These are phyloP conservation scores for Odontamblyopus lacepedii DNA, from an alignment of 2,797 vertebrate genomes.

Conservation along the genomic window DNA sequence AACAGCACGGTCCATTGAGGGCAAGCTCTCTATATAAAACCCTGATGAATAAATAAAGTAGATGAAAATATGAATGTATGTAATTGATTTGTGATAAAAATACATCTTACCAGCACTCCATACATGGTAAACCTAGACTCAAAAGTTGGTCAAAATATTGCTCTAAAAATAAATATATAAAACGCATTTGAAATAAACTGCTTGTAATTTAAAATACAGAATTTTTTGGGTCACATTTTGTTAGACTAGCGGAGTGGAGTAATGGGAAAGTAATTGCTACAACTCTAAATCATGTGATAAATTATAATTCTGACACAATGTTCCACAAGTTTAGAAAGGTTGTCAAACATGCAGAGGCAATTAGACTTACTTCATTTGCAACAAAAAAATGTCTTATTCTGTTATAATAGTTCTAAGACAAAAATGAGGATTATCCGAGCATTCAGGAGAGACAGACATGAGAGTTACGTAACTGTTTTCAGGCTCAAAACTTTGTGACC, in stretches of 20 bases:
- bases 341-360: background rate
- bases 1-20: no score
- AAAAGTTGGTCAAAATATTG: background rate
- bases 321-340: background rate
- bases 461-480: no score
- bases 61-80: no score
- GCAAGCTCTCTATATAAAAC: no score
- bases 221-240: no score
- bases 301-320: background rate
- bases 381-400: background rate
- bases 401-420: background rate
- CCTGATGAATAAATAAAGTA: no score
- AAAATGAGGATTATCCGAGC: background rate
- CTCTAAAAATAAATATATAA: no score
- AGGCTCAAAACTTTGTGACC: background rate
- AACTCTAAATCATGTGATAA: background rate
- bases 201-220: no score
- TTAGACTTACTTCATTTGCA: background rate
- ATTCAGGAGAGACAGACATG: background rate
- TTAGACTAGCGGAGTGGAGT: background rate
- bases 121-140: background rate
- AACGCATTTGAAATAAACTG: no score
- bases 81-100: no score
- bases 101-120: background rate
- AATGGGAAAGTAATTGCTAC: background rate